phyloP scores from a whole-genome alignment of 2,113 vertebrate species.

The Gymnocephalus cernua region DNA sequence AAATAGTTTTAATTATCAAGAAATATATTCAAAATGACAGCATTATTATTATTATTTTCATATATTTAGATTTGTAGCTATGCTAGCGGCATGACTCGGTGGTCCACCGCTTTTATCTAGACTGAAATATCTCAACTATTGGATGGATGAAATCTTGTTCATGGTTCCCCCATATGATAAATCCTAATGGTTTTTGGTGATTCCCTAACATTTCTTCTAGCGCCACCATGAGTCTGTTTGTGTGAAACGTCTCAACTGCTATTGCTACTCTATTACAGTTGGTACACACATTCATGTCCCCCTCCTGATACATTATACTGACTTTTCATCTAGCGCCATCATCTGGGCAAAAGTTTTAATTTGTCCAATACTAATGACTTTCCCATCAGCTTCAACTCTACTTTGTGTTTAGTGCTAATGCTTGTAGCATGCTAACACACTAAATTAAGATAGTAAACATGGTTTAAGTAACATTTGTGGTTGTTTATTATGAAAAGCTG shows the following conservation, averaged over 20 bases:
- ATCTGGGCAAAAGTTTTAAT: background rate
- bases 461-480: too few relatives aligned
- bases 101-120: background rate
- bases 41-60: background rate
- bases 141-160: background rate
- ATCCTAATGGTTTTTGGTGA: background rate
- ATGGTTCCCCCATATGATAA: background rate
- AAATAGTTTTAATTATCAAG: background rate
- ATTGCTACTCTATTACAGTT: background rate
- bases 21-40: background rate
- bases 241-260: background rate
- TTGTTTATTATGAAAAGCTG: too few relatives aligned
- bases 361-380: background rate
- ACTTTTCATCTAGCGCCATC: background rate
- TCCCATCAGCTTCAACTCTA: background rate
- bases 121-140: background rate
- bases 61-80: background rate
- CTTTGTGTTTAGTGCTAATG: background rate
- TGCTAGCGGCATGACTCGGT: too few relatives aligned
- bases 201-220: background rate
- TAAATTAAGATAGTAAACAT: too few relatives aligned
- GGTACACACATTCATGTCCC: background rate
- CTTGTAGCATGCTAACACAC: background rate
- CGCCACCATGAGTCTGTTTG: background rate
- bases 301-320: background rate